phyloP scores from a whole-genome alignment of 2,113 vertebrate genomes.

The Apeltes quadracus region DNA sequence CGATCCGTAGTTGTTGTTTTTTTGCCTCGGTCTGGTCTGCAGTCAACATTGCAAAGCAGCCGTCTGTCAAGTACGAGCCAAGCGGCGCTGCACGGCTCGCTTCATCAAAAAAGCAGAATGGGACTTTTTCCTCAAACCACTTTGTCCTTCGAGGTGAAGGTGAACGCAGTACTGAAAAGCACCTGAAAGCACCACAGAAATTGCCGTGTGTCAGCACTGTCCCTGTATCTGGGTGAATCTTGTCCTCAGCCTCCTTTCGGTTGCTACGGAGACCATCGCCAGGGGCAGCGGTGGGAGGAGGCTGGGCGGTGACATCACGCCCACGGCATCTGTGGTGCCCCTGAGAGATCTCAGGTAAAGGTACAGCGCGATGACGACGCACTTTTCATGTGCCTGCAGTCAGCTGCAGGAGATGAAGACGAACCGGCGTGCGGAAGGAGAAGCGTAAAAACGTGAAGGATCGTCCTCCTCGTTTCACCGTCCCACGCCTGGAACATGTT shows the following conservation, averaged over 20 bases:
- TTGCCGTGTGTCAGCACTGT: constrained; percentile 43
- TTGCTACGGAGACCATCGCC: constrained; percentile 59
- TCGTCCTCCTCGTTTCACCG: background rate
- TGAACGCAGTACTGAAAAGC: background rate
- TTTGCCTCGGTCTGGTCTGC: constrained; percentile 13
- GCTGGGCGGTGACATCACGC: constrained; percentile 55
- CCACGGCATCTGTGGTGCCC: constrained; percentile 40
- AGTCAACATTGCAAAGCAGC: background rate
- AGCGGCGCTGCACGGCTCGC: background rate
- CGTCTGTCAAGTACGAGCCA: background rate
- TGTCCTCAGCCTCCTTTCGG: constrained; percentile 47
- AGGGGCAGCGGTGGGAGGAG: constrained; percentile 55
- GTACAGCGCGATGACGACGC: constrained; percentile 60
- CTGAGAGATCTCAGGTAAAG: constrained; percentile 57
- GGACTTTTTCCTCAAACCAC: background rate
- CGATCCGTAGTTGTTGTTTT: constrained; percentile 17
- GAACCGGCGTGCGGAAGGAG: constrained; percentile 6
- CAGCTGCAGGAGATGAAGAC: constrained; percentile 25
- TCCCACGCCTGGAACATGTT: constrained; percentile 24
- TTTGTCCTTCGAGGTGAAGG: background rate
- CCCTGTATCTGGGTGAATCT: constrained; percentile 39
- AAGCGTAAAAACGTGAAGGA: constrained; percentile 12
- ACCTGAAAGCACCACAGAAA: constrained; percentile 7
- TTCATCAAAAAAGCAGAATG: background rate
- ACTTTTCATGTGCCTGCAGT: constrained; percentile 46